These are phyloP conservation scores for Archegozetes longisetosus DNA, from an alignment of 1,140 invertebrate genomes.

Conservation along the genomic window DNA sequence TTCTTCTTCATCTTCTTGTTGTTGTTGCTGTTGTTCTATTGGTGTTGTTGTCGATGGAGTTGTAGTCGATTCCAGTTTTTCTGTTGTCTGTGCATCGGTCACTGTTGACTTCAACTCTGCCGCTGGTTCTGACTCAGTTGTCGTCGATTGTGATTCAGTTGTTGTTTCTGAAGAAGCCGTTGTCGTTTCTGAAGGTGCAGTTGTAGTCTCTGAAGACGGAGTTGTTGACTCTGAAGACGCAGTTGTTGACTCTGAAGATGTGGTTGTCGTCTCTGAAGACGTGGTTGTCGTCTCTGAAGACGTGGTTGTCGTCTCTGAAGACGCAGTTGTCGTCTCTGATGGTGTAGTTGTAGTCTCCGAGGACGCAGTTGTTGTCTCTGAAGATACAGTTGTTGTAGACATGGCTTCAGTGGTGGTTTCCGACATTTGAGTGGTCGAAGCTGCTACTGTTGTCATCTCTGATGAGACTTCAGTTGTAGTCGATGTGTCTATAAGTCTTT, in stretches of 20 bases:
- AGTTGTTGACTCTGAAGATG: neutral
- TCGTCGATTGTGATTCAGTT: conserved; percentile 1
- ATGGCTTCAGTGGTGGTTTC: neutral
- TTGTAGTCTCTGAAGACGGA: neutral
- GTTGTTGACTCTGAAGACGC: neutral
- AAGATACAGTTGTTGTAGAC: neutral
- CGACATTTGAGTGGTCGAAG: neutral
- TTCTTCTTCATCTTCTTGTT: neutral
- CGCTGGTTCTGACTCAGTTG: too few relatives aligned
- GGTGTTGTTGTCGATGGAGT: neutral
- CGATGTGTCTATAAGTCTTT: neutral
- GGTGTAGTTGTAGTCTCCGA: neutral
- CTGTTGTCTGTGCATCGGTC: neutral
- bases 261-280: neutral
- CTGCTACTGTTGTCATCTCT: too few relatives aligned
- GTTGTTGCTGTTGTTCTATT: neutral
- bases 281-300: neutral
- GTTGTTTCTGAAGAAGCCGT: conserved; percentile 1
- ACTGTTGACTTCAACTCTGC: conserved; percentile 3
- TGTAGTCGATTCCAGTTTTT: neutral
- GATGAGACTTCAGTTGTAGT: neutral
- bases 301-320: neutral
- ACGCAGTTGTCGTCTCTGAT: neutral
- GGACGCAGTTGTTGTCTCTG: neutral
- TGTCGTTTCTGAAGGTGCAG: neutral